Evolutionary conservation across 2,113 vertebrate genomes (phyloP).

Genomic region (Sebastes fasciatus): DNA sequence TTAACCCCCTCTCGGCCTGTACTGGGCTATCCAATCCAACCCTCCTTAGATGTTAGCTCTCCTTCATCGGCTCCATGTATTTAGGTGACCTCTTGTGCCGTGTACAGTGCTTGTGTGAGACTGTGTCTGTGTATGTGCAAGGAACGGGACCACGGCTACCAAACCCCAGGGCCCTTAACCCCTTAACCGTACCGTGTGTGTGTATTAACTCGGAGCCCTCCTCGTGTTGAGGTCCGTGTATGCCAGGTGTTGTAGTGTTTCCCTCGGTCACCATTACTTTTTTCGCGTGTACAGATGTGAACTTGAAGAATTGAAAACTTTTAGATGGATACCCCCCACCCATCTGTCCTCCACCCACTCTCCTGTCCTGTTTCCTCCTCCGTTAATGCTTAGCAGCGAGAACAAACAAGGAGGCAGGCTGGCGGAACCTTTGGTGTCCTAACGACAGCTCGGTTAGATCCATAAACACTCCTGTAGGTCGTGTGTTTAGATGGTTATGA

Average conservation of each 20-base stretch:
- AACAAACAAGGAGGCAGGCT: slow-evolving; percentile 54
- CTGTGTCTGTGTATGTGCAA: slow-evolving; percentile 93
- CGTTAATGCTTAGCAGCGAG: slow-evolving; percentile 15
- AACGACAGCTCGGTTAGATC: slow-evolving; percentile 62
- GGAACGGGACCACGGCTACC: slow-evolving; percentile 70
- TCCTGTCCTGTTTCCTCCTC: slow-evolving; percentile 56
- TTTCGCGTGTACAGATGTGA: slow-evolving; percentile 93
- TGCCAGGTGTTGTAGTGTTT: slow-evolving; percentile 98
- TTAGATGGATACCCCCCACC: slow-evolving; percentile 78
- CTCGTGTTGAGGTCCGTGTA: slow-evolving; percentile 92
- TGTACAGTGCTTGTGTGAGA: slow-evolving; percentile 99
- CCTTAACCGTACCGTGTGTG: slow-evolving; percentile 84
- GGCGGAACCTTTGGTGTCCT: slow-evolving; percentile 54
- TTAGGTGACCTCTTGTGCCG: slow-evolving; percentile 95
- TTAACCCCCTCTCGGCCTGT: slow-evolving; percentile 87
- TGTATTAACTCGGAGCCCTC: slow-evolving; percentile 91
- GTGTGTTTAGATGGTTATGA: slow-evolving; percentile 77
- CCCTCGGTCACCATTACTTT: slow-evolving; percentile 89
- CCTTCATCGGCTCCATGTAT: slow-evolving; percentile 91
- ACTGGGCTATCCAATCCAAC: slow-evolving; percentile 86
- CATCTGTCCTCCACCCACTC: slow-evolving; percentile 86
- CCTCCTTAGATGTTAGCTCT: slow-evolving; percentile 89
- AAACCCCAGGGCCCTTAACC: slow-evolving; percentile 56
- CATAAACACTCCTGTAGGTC: slow-evolving; percentile 79
- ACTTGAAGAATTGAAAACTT: slow-evolving; percentile 85